A percentile compares a stretch with the other conserved stretches of the same genome.
phyloP scores from a whole-genome alignment of 2,797 vertebrate species.

The Poecilia gillii region DNA sequence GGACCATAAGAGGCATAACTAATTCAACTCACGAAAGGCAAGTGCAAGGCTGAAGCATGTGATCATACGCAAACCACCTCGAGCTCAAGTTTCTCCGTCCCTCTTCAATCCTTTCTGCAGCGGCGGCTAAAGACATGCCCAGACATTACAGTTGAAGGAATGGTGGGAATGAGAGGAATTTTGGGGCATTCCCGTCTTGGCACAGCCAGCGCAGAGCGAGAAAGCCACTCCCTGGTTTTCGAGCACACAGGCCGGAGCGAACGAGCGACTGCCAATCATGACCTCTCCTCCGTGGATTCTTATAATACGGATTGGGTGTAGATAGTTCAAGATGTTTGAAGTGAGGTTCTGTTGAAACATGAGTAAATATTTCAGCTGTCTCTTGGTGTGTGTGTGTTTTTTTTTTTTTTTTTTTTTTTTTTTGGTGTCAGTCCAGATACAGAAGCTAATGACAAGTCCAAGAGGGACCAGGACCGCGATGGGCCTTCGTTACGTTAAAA shows the following conservation, averaged over 20 bases:
- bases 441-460: background rate
- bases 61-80: background rate
- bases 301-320: background rate
- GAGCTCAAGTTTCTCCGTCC: slow-evolving; percentile 1
- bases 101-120: slow-evolving; percentile 18
- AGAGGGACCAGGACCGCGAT: no score
- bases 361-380: background rate
- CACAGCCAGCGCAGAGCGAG: slow-evolving; percentile 46
- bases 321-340: background rate
- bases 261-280: slow-evolving; percentile 13
- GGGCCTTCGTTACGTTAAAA: background rate
- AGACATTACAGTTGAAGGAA: slow-evolving; percentile 75
- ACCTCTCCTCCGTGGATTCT: slow-evolving; percentile 1
- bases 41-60: slow-evolving; percentile 1
- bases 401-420: background rate
- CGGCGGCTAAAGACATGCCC: slow-evolving; percentile 73
- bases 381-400: background rate
- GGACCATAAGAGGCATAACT: background rate
- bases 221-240: slow-evolving; percentile 62
- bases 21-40: background rate
- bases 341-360: background rate
- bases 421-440: background rate
- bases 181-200: slow-evolving; percentile 78
- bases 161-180: slow-evolving; percentile 82
- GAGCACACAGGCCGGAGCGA: slow-evolving; percentile 29